Evolutionary conservation across 1,140 invertebrate species (phyloP), one percentile per base, ranked within the genome.

Genomic region (Microplitis mediator): DNA sequence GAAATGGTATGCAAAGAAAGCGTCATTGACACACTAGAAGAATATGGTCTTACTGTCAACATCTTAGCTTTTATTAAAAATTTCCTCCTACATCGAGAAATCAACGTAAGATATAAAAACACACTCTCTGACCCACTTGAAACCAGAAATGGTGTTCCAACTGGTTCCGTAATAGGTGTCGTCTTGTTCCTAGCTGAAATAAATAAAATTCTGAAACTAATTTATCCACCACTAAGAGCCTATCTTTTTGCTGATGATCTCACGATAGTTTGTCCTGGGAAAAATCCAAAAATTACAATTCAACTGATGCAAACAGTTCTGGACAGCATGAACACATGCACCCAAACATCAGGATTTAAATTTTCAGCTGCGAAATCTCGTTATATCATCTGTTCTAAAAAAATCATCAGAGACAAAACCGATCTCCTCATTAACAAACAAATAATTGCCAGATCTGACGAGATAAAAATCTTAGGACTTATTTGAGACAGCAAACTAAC

Each of bases 401-500:
- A 61, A 69, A 4, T 5, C 2, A 36, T 39, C 9, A 4, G 14
- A 39, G 13, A 51, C 8, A n/a, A 45, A 56, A 34, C 14, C 32
- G 14, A 31, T 9, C 16, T 73, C 36, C 3, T 39, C 2, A 13
- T 54, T 0, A 14, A 66, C 54, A 31, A 69, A 16, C 5, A 16
- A 71, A 9, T 4, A 52, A 69, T 45, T 72, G 0, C 35, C 72
- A 72, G 31, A n/a, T 56, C 56, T 0, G 9, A 77, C 0, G 32
- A 50, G 3, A 67, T 74, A 3, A 75, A 75, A 75, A 73, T 78
- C 1, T 70, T 79, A 2, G 78, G 75, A 4, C 31, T 75, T 1
- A 56, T 51, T 4, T 74, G 78, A 50, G 72, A 78, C 45, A 35
- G 56, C 0, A 72, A 70, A 68, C 6, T 77, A 13, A 74, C 60